Base-by-base conservation (phyloP, 2,888 invertebrate species). In the Desoria tigrina region DNA sequence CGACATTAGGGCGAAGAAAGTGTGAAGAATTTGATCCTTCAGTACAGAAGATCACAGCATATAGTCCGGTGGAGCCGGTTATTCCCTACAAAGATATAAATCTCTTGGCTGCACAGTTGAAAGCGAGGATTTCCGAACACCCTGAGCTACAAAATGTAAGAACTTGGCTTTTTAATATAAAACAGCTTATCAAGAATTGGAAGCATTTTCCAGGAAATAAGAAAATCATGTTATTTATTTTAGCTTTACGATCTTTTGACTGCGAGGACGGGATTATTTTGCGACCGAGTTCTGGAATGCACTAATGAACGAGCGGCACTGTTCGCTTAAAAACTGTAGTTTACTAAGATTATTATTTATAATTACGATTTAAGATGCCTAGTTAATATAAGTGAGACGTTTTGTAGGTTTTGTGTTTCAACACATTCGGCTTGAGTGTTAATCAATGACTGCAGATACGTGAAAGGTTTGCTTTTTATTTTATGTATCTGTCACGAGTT, bases 81-180 rank as follows among this genome's bases (percentile, higher is more conserved):
- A 62, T 76, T 45, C 76, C 76, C 0, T 73, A 68, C 53, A 61
- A 49, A n/a, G 65, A 70, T 21, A 76, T 76, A 18, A 72, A 74
- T 50, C 39, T 66, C 9, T 59, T 55, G 28, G 28, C 32, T 6
- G 32, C 4, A 21, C 7, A 51, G 21, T 24, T 51, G 18, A 51
- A 51, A 24, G 26, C 26, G 14, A 51, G 26, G 24, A 26, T 51
- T 9, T 21, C 45, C 16, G n/a, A 21, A 45, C 6, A 6, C n/a
- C 45, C 45, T 11, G 45, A 45, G 45, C 21, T 45, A 45, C 45
- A 45, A 21, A 16, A 45, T 16, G 45, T 45, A 21, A 45, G 45
- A 9, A 11, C 16, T 18, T n/a, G n/a, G n/a, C n/a, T n/a, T n/a
- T n/a, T n/a, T n/a, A n/a, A n/a, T n/a, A n/a, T n/a, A n/a, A n/a